Percentiles rank a stretch among this genome's conserved stretches.
phyloP scores from a whole-genome alignment of 2,888 invertebrate genomes.

The Mythimna impura region DNA sequence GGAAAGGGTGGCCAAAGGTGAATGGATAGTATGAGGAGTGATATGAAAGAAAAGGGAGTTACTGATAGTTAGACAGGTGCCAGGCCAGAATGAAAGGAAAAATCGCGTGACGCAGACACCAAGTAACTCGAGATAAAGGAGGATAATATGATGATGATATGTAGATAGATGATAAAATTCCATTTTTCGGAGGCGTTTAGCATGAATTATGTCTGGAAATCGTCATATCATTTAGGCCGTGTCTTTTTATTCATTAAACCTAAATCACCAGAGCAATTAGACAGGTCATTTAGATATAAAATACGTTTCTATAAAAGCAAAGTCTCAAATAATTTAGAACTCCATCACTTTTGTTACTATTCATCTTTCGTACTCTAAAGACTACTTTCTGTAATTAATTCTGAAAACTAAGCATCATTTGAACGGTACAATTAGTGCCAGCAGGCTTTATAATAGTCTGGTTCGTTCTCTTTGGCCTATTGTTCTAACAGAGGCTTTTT shows the following conservation, averaged over 20 bases:
- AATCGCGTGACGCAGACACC: too few relatives aligned
- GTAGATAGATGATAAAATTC: too few relatives aligned
- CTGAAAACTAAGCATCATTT: constrained; percentile 51
- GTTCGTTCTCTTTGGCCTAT: constrained; percentile 50
- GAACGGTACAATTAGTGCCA: constrained; percentile 39
- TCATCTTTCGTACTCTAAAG: constrained; percentile 67
- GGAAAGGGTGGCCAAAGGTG: too few relatives aligned
- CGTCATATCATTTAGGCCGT: not conserved
- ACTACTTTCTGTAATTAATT: constrained; percentile 52
- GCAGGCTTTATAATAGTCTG: constrained; percentile 46
- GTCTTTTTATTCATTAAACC: constrained; percentile 17
- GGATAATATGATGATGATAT: too few relatives aligned
- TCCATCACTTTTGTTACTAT: constrained; percentile 27
- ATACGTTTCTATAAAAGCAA: not conserved
- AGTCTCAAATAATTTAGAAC: constrained; percentile 16
- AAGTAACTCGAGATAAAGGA: too few relatives aligned
- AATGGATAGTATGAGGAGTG: too few relatives aligned
- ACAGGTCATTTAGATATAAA: constrained; percentile 24
- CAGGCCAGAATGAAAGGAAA: too few relatives aligned
- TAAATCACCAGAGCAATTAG: constrained; percentile 38
- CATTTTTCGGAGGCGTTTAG: not conserved
- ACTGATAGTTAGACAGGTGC: too few relatives aligned
- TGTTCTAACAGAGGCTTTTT: constrained; percentile 71
- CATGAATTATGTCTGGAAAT: not conserved
- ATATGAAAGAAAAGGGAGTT: too few relatives aligned